Conservation (phyloP, 1,140 invertebrate genomes). For the Drosophila nigromelanica region DNA sequence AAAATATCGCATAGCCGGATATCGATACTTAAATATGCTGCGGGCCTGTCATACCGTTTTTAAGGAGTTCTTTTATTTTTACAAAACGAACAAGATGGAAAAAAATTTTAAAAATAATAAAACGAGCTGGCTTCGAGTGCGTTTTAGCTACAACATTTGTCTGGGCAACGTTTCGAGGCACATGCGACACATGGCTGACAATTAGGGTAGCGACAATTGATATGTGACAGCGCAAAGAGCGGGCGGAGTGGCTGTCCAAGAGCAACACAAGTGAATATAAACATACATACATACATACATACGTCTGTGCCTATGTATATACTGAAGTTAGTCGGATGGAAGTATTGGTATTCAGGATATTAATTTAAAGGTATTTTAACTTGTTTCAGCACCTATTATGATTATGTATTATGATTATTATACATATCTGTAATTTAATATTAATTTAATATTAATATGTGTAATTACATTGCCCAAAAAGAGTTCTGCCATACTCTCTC, state of each 20-base stretch:
- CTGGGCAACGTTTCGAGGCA: constrained; percentile 28
- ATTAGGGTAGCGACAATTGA: constrained; percentile 72
- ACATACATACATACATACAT: not conserved
- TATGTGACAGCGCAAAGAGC: constrained; percentile 46
- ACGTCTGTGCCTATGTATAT: not conserved
- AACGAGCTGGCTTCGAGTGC: constrained; percentile 33
- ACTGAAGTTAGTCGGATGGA: no score
- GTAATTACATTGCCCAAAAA: no score
- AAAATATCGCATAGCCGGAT: constrained; percentile 69
- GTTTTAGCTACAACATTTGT: constrained; percentile 36
- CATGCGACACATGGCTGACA: constrained; percentile 54
- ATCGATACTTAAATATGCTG: constrained; percentile 66
- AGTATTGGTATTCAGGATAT: no score
- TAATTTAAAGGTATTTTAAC: no score
- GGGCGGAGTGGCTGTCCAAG: not conserved
- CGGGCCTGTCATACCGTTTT: constrained; percentile 21
- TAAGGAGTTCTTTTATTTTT: constrained; percentile 34
- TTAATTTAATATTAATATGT: no score
- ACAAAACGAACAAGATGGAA: constrained; percentile 25
- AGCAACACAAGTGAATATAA: not conserved
- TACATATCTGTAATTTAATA: no score
- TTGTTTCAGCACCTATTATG: no score
- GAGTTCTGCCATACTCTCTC: no score
- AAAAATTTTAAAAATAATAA: constrained; percentile 43
- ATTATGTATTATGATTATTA: no score